phyloP scores from a whole-genome alignment of 2,797 vertebrate species.

The Amazona finschi region DNA sequence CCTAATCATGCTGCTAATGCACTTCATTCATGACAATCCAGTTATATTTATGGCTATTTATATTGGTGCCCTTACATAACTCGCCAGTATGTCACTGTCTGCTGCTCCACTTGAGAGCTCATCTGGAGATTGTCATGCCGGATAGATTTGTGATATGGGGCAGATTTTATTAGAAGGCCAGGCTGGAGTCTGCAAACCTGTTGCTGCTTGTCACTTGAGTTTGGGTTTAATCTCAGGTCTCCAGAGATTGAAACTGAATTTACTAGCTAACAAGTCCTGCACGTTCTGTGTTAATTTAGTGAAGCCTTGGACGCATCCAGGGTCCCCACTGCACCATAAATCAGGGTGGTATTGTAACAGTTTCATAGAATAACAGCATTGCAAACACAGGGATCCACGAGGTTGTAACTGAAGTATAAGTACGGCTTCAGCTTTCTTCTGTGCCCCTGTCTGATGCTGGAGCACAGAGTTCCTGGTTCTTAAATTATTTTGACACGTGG shows the following conservation, averaged over 20 bases:
- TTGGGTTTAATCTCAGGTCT: neutral
- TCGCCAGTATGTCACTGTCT: slow-evolving; percentile 23
- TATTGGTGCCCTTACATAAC: neutral
- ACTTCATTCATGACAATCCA: slow-evolving; percentile 42
- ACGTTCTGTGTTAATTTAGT: neutral
- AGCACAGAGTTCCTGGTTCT: neutral
- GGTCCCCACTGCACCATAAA: neutral
- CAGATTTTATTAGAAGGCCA: neutral
- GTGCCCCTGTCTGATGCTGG: neutral
- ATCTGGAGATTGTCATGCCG: neutral
- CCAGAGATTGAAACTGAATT: neutral
- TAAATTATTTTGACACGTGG: neutral
- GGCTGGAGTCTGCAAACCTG: neutral
- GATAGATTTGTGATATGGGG: neutral
- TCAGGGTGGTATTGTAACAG: neutral
- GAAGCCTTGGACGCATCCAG: neutral
- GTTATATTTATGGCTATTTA: slow-evolving; percentile 13
- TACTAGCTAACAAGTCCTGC: neutral
- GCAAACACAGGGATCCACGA: neutral
- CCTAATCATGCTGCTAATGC: neutral
- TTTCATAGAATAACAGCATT: neutral
- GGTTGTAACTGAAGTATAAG: neutral
- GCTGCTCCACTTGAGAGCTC: slow-evolving; percentile 4
- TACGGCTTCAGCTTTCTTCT: neutral
- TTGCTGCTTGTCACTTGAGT: neutral